phyloP scores from a whole-genome alignment of 2,113 vertebrate genomes.

The Megaptera novaeangliae region DNA sequence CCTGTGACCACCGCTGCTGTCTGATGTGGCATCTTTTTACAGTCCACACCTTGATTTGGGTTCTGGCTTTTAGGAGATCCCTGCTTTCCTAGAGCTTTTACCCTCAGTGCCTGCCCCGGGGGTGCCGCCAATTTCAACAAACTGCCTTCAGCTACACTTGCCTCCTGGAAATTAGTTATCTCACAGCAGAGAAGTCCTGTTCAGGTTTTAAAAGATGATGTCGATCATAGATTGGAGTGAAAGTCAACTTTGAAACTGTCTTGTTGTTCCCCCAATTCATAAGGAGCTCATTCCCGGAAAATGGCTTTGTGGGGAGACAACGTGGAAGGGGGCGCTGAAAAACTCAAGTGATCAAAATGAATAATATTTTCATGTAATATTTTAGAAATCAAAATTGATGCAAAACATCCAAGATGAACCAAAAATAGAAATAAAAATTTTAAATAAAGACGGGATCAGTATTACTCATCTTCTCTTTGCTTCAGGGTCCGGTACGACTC shows the following conservation, averaged over 20 bases:
- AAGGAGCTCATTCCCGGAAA: background rate
- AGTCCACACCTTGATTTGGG: background rate
- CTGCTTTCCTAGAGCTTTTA: accelerated
- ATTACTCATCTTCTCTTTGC: background rate
- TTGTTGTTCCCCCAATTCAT: background rate
- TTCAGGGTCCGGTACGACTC: background rate
- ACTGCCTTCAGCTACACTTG: background rate
- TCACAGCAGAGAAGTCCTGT: background rate
- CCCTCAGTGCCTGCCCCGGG: accelerated
- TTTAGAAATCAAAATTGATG: background rate
- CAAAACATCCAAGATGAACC: background rate
- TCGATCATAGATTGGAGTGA: background rate
- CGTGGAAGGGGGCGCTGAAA: accelerated
- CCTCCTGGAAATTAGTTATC: background rate
- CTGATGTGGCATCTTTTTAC: accelerated
- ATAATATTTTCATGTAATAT: background rate
- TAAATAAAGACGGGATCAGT: background rate
- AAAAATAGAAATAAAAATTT: background rate
- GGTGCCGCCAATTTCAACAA: background rate
- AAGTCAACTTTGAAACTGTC: background rate
- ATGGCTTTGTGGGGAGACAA: background rate
- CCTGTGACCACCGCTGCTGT: background rate
- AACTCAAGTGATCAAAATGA: background rate
- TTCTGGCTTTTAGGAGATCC: accelerated
- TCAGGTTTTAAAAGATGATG: background rate